A percentile compares a stretch with the other conserved stretches of the same genome.
phyloP scores from a whole-genome alignment of 2,797 vertebrate species.

The Pteropus rufus region DNA sequence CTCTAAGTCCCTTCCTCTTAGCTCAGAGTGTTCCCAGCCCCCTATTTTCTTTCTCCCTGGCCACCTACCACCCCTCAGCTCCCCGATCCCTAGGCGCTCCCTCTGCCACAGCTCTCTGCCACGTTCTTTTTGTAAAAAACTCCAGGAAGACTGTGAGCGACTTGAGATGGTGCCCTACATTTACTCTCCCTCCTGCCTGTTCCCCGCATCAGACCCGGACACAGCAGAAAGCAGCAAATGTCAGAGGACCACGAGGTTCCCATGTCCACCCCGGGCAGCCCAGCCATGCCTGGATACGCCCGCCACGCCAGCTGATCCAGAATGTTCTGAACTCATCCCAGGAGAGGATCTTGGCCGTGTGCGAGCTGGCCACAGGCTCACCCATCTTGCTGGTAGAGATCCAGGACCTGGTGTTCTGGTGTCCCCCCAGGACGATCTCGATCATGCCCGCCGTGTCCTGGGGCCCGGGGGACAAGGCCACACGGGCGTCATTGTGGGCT shows the following conservation, averaged over 20 bases:
- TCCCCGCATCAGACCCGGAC: rapidly evolving
- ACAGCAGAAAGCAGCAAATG: neutral
- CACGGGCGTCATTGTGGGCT: conserved; percentile 92
- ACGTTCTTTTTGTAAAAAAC: neutral
- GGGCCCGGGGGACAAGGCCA: conserved; percentile 90
- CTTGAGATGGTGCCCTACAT: neutral
- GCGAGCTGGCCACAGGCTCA: conserved; percentile 85
- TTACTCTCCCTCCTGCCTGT: rapidly evolving
- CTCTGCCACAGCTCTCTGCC: neutral
- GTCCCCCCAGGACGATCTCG: conserved; percentile 92
- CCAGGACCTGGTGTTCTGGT: conserved; percentile 93
- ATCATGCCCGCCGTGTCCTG: conserved; percentile 92
- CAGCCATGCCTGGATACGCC: conserved; percentile 87
- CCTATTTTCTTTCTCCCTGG: neutral
- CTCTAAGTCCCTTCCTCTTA: neutral
- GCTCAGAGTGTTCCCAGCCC: neutral
- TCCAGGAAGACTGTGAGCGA: neutral
- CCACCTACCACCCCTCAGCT: neutral
- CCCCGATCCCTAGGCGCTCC: rapidly evolving
- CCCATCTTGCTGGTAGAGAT: conserved; percentile 93
- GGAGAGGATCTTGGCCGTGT: conserved; percentile 90
- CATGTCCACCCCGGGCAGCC: rapidly evolving
- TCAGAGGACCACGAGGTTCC: neutral
- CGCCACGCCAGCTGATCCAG: conserved; percentile 94
- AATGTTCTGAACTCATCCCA: conserved; percentile 97